phyloP scores from a whole-genome alignment of 2,888 invertebrate genomes.

The Nudaria mundana region DNA sequence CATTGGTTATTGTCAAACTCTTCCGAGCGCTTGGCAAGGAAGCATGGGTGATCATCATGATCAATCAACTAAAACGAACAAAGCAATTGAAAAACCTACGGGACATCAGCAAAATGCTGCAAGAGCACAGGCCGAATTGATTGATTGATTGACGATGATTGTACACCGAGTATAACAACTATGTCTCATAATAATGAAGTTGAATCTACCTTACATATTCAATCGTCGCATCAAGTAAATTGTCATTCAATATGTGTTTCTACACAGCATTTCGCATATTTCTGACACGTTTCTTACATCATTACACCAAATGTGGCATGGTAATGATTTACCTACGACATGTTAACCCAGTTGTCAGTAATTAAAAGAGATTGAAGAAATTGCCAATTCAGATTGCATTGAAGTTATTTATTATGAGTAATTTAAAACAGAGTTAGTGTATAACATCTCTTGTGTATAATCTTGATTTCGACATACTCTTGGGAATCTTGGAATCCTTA shows the following conservation, averaged over 20 bases:
- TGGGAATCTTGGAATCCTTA: too few species aligned
- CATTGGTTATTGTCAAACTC: too few species aligned
- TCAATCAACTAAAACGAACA: too few species aligned
- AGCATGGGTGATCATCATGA: too few species aligned
- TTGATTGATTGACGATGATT: too few species aligned
- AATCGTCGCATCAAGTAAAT: neutral
- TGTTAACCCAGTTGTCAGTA: neutral
- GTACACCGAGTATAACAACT: too few species aligned
- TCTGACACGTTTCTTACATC: constrained; percentile 4
- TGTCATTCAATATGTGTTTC: constrained; percentile 1
- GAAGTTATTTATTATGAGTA: constrained; percentile 4
- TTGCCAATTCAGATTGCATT: neutral
- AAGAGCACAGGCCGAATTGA: too few species aligned
- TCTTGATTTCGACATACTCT: too few species aligned
- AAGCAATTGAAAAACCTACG: too few species aligned
- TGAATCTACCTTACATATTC: neutral
- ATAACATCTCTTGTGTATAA: constrained; percentile 9
- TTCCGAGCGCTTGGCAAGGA: too few species aligned
- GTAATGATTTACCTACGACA: neutral
- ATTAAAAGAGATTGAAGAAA: neutral
- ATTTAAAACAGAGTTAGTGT: constrained; percentile 11
- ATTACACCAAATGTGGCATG: constrained; percentile 1
- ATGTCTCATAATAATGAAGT: neutral
- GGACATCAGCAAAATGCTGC: too few species aligned
- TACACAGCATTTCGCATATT: constrained; percentile 1